Evolutionary conservation across 2,113 vertebrate species (phyloP).

Genomic region (Odocoileus virginianus): DNA sequence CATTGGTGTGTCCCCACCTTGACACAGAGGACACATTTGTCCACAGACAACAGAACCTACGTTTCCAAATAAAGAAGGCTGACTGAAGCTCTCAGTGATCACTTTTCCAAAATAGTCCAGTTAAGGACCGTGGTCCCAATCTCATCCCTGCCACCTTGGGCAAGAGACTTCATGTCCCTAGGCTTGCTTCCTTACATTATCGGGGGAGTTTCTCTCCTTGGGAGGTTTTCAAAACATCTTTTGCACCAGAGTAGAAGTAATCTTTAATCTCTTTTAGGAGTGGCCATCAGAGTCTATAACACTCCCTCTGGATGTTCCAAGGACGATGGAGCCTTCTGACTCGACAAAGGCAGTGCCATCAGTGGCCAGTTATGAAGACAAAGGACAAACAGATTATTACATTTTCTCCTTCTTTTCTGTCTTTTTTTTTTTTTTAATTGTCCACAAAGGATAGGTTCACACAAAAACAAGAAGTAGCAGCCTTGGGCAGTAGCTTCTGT

Average conservation of each 20-base stretch:
- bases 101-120: neutral
- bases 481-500: neutral
- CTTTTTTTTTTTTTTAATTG: neutral
- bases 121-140: neutral
- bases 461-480: neutral
- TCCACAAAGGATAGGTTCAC: neutral
- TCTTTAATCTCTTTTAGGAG: neutral
- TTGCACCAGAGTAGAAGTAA: neutral
- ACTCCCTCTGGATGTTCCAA: neutral
- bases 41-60: neutral
- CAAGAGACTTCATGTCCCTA: neutral
- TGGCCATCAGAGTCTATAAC: no score
- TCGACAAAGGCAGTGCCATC: neutral
- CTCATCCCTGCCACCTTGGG: neutral
- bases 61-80: neutral
- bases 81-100: no score
- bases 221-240: neutral
- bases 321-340: no score
- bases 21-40: neutral
- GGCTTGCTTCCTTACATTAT: neutral
- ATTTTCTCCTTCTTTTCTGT: neutral
- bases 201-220: neutral
- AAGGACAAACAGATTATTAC: no score
- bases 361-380: neutral
- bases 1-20: neutral